These are phyloP conservation scores for Bembecia ichneumoniformis DNA, from an alignment of 2,888 invertebrate species.

Conservation along the genomic window DNA sequence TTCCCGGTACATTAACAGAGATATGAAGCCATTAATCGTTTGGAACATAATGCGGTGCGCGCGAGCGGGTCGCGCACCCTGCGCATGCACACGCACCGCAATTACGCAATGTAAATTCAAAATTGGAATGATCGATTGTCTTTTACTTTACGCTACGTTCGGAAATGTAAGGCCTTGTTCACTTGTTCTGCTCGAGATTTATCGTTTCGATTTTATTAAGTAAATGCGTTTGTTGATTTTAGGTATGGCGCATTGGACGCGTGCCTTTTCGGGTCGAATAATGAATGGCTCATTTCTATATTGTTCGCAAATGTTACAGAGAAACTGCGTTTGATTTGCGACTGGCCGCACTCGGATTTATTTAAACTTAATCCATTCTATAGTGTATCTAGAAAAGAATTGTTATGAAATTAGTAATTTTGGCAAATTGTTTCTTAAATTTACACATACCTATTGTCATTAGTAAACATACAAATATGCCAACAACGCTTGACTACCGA, in stretches of 20 bases:
- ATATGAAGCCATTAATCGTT: slow-evolving; percentile 44
- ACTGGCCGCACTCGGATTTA: too few relatives aligned
- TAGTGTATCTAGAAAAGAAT: too few relatives aligned
- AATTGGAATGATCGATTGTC: slow-evolving; percentile 54
- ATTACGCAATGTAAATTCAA: slow-evolving; percentile 65
- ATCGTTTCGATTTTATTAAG: slow-evolving; percentile 25
- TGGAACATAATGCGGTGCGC: slow-evolving; percentile 30
- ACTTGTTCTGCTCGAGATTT: slow-evolving; percentile 49
- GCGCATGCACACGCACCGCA: slow-evolving; percentile 39
- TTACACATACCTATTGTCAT: too few relatives aligned
- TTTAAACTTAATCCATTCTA: too few relatives aligned
- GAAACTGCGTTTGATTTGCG: too few relatives aligned
- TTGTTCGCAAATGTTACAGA: neutral
- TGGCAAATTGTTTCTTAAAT: too few relatives aligned
- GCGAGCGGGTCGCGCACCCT: neutral
- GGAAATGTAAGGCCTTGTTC: slow-evolving; percentile 43
- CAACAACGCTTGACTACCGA: too few relatives aligned
- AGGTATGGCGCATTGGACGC: slow-evolving; percentile 20
- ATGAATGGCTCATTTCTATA: neutral
- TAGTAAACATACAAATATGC: too few relatives aligned
- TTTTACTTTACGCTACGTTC: slow-evolving; percentile 27
- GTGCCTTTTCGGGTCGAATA: neutral
- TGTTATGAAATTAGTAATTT: too few relatives aligned
- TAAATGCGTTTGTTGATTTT: slow-evolving; percentile 35
- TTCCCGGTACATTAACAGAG: slow-evolving; percentile 34